These are phyloP conservation scores for Cacatua alba DNA, from an alignment of 2,113 vertebrate genomes.

Conservation along the genomic window DNA sequence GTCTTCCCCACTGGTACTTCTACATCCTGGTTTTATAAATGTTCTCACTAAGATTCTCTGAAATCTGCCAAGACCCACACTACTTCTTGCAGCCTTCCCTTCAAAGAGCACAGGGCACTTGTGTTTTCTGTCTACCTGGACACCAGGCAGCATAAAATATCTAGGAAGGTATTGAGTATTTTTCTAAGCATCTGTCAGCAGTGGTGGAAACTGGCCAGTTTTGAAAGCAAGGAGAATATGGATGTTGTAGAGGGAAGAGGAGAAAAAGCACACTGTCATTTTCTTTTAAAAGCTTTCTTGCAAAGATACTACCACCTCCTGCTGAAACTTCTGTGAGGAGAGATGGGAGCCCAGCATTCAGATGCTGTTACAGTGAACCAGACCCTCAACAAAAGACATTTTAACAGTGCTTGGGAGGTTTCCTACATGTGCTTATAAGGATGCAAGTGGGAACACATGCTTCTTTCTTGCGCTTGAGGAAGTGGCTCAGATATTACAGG, in stretches of 20 bases:
- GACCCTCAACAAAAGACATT: neutral
- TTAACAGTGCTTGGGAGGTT: neutral
- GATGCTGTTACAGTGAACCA: neutral
- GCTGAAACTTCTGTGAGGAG: neutral
- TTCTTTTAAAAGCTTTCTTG: neutral
- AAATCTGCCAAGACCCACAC: neutral
- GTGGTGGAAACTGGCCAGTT: neutral
- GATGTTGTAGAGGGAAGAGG: neutral
- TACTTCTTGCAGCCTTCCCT: neutral
- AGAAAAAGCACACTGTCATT: neutral
- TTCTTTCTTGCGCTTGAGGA: neutral
- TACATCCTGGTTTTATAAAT: neutral
- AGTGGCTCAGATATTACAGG: neutral
- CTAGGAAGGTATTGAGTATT: neutral
- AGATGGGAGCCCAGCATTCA: neutral
- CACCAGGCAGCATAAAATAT: neutral
- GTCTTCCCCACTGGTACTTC: neutral
- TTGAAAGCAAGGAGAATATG: neutral
- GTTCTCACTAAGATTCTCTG: neutral
- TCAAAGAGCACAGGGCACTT: neutral
- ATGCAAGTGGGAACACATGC: neutral
- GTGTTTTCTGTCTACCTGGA: neutral
- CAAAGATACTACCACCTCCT: neutral
- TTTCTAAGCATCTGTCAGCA: neutral
- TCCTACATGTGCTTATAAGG: neutral